phyloP scores from a whole-genome alignment of 2,888 invertebrate species.

The Amphiduros pacificus region DNA sequence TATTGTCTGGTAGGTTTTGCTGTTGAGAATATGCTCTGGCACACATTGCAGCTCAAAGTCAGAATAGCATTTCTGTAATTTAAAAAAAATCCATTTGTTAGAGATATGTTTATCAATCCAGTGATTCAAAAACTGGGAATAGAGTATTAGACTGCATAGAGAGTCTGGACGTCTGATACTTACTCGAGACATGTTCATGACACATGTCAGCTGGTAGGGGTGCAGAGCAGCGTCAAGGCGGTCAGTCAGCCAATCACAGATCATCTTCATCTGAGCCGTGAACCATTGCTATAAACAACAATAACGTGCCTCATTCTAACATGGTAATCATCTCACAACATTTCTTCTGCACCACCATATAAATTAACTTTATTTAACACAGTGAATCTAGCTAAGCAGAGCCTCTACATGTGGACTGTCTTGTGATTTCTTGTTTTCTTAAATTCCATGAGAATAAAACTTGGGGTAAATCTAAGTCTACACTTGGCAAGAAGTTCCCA shows the following conservation, averaged over 20 bases:
- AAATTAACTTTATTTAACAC: neutral
- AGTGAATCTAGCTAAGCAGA: neutral
- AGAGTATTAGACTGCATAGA: too few relatives aligned
- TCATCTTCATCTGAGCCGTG: slow-evolving; percentile 87
- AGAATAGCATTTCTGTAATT: slow-evolving; percentile 89
- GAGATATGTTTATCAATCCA: too few relatives aligned
- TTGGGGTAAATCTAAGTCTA: neutral
- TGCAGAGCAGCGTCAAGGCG: slow-evolving; percentile 90
- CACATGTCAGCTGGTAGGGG: slow-evolving; percentile 95
- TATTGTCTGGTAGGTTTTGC: slow-evolving; percentile 90
- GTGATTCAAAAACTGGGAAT: too few relatives aligned
- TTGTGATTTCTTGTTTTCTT: too few relatives aligned
- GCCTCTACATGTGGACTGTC: too few relatives aligned
- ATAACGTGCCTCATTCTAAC: too few relatives aligned
- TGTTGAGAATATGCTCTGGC: slow-evolving; percentile 94
- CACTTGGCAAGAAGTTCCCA: neutral
- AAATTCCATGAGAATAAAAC: neutral
- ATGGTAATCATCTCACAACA: too few relatives aligned
- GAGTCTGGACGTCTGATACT: too few relatives aligned
- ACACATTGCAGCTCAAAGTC: slow-evolving; percentile 99
- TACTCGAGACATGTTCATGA: slow-evolving; percentile 91
- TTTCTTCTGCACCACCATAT: too few relatives aligned
- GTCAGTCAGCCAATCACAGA: slow-evolving; percentile 92
- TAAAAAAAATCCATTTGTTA: neutral
- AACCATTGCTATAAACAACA: slow-evolving; percentile 79